phyloP scores from a whole-genome alignment of 1,140 invertebrate genomes.

The Paraescarpia echinospica region DNA sequence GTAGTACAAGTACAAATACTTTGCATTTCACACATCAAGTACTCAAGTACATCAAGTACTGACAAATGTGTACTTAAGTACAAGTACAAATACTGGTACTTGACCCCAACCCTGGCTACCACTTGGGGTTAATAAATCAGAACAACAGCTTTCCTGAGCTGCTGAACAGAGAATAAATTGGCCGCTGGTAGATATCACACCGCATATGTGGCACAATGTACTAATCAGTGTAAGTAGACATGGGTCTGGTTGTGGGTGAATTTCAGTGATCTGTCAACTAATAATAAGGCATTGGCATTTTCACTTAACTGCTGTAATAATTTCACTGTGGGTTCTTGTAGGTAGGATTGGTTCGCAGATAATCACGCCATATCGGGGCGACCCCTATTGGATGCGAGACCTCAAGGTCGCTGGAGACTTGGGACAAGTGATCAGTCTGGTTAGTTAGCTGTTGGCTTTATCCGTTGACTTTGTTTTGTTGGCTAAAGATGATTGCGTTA shows the following conservation, averaged over 20 bases:
- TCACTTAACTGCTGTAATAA: neutral
- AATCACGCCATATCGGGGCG: slow-evolving; percentile 88
- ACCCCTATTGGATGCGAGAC: slow-evolving; percentile 74
- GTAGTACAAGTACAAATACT: no score
- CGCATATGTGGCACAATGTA: no score
- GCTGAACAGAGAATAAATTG: no score
- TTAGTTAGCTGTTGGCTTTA: slow-evolving; percentile 38
- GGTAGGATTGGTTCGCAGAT: slow-evolving; percentile 71
- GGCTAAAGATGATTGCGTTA: neutral
- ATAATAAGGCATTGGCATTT: neutral
- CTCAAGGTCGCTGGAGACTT: slow-evolving; percentile 89
- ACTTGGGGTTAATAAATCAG: neutral
- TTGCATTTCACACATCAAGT: no score
- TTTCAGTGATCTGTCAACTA: neutral
- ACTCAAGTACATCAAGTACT: no score
- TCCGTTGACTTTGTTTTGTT: slow-evolving; percentile 15
- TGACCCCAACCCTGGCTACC: no score
- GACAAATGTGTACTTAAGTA: no score
- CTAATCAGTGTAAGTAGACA: no score
- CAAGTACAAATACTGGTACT: no score
- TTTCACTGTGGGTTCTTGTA: slow-evolving; percentile 35
- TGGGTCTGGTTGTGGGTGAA: neutral
- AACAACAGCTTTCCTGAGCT: neutral
- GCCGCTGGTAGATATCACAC: no score
- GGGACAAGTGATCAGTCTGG: slow-evolving; percentile 85